Base-by-base conservation (phyloP, 2,888 invertebrate species). In the Meiosimyza platycephala region DNA sequence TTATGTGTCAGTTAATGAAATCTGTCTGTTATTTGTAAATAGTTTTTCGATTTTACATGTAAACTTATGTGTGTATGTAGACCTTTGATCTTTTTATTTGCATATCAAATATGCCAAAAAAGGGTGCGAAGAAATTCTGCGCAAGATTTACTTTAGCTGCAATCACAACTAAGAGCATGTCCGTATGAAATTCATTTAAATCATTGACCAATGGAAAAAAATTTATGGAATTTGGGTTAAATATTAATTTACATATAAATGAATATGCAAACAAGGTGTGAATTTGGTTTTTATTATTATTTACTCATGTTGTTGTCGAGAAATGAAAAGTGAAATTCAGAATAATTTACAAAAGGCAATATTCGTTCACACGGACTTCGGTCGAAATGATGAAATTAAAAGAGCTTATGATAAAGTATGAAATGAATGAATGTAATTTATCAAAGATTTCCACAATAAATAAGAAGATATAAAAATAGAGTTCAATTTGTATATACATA, bases 161-260 rank as follows among this genome's bases (percentile, higher is more conserved):
- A 40, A 40, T 40, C 40, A 40, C 40, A 40, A 9, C 40, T 40
- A 40, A 40, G 40, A 40, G 9, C 40, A 9, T 40, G 40, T 40
- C 40, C 40, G 9, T 40, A 40, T 40, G 40, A 9, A 40, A 40
- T 40, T n/a, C 55, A 55, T 55, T 22, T 12, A 16, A 60, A 60
- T 28, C 28, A 60, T 28, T 28, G 33, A 6, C 28, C 57, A 57
- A 28, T 16, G 51, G 22, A 28, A 57, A 82, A 84, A 78, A 80
- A 84, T 83, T 82, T 79, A 74, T 78, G 83, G 83, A 80, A 84
- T 84, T 85, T 84, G 76, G 84, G 84, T 84, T 82, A 84, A 80
- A 83, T 79, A 79, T 78, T 80, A 82, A 84, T 85, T 84, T 84
- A 80, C 82, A 85, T 83, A 78, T 81, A 79, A 80, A 82, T 80